These are phyloP conservation scores for Pachycephala philippinensis DNA, from an alignment of 2,113 vertebrate species.

Conservation along the genomic window DNA sequence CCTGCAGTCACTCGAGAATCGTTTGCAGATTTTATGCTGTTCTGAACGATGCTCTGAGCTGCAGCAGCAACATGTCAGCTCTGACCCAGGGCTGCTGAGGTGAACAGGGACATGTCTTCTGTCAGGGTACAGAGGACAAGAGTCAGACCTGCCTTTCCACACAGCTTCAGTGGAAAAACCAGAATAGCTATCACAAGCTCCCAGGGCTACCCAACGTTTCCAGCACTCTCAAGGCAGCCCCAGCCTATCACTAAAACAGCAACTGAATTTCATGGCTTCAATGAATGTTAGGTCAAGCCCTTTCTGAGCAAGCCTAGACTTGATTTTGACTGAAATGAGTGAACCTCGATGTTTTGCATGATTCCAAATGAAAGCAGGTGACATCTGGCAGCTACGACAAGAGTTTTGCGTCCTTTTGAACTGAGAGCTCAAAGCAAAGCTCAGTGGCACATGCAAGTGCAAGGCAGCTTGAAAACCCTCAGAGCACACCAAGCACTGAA, in stretches of 20 bases:
- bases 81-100: background rate
- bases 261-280: background rate
- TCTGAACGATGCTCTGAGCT: background rate
- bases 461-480: background rate
- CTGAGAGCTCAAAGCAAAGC: background rate
- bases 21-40: background rate
- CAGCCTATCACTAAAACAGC: background rate
- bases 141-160: background rate
- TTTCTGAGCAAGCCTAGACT: background rate
- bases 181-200: background rate
- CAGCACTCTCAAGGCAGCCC: background rate
- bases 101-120: background rate
- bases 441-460: background rate
- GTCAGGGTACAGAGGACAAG: background rate
- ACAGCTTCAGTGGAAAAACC: background rate
- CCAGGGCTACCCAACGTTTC: background rate
- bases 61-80: background rate
- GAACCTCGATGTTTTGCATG: background rate
- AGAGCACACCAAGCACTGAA: background rate
- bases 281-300: slow-evolving; percentile 5
- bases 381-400: background rate
- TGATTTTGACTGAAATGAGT: background rate
- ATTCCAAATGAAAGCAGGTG: slow-evolving; percentile 20
- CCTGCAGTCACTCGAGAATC: background rate
- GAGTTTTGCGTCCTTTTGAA: background rate